Conservation (phyloP, 2,113 vertebrate genomes). For the Hydropotes inermis region DNA sequence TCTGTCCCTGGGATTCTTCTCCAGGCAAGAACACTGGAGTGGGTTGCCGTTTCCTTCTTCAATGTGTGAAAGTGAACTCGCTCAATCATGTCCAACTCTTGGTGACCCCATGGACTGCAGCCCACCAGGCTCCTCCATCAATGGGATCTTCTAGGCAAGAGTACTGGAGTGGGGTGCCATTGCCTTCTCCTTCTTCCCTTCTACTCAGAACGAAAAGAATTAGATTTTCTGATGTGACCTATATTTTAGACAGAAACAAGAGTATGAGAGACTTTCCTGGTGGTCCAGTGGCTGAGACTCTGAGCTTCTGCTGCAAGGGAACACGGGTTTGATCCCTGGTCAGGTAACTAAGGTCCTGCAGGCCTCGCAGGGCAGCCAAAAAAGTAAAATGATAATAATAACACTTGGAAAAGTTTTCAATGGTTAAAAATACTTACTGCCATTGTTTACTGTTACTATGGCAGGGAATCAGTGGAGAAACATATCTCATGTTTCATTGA, state of each 20-base stretch:
- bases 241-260: background rate
- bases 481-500: background rate
- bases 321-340: background rate
- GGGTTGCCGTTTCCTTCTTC: too few species aligned
- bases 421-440: background rate
- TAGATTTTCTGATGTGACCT: background rate
- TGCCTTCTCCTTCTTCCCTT: background rate
- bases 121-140: too few species aligned
- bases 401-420: background rate
- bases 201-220: background rate
- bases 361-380: background rate
- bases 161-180: too few species aligned
- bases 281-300: background rate
- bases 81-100: too few species aligned
- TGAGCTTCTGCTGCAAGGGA: background rate
- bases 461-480: background rate
- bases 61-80: too few species aligned
- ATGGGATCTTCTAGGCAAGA: too few species aligned
- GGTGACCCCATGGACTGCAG: too few species aligned
- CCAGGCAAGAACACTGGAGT: too few species aligned
- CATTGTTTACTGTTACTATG: background rate
- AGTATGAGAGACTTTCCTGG: background rate
- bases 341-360: background rate
- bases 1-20: too few species aligned
- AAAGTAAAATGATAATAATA: background rate